These are phyloP conservation scores for Achroia grisella DNA, from an alignment of 1,140 invertebrate species.

Conservation along the genomic window DNA sequence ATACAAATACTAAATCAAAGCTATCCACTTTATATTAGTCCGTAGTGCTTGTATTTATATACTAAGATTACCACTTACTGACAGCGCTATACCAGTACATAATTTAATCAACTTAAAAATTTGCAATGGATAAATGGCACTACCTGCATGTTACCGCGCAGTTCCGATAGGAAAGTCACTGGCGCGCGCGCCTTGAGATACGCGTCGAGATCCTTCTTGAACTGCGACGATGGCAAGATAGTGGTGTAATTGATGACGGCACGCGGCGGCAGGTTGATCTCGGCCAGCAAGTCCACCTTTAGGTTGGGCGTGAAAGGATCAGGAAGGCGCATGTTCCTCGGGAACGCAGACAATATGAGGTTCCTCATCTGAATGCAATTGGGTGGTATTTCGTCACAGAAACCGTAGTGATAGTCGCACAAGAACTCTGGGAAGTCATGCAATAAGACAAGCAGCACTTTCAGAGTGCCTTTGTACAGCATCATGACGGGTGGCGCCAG, in stretches of 20 bases:
- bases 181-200: slow-evolving; percentile 96
- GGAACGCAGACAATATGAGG: slow-evolving; percentile 97
- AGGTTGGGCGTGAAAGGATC: slow-evolving; percentile 98
- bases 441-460: slow-evolving; percentile 95
- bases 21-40: too few relatives aligned
- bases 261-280: slow-evolving; percentile 88
- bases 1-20: too few relatives aligned
- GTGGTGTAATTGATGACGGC: slow-evolving; percentile 92
- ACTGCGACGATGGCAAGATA: slow-evolving; percentile 89
- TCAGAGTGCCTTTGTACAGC: slow-evolving; percentile 96
- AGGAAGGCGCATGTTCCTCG: slow-evolving; percentile 96
- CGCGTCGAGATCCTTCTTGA: slow-evolving; percentile 97
- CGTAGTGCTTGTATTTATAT: too few relatives aligned
- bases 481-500: slow-evolving; percentile 93
- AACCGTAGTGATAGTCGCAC: slow-evolving; percentile 99
- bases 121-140: too few relatives aligned
- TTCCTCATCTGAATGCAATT: slow-evolving; percentile 99
- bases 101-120: too few relatives aligned
- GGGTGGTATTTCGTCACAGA: slow-evolving; percentile 98
- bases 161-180: slow-evolving; percentile 95
- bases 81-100: too few relatives aligned
- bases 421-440: slow-evolving; percentile 99
- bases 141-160: slow-evolving; percentile 92
- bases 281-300: slow-evolving; percentile 96
- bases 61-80: too few relatives aligned